Conservation (phyloP, 2,113 vertebrate species). For the Lota lota region DNA sequence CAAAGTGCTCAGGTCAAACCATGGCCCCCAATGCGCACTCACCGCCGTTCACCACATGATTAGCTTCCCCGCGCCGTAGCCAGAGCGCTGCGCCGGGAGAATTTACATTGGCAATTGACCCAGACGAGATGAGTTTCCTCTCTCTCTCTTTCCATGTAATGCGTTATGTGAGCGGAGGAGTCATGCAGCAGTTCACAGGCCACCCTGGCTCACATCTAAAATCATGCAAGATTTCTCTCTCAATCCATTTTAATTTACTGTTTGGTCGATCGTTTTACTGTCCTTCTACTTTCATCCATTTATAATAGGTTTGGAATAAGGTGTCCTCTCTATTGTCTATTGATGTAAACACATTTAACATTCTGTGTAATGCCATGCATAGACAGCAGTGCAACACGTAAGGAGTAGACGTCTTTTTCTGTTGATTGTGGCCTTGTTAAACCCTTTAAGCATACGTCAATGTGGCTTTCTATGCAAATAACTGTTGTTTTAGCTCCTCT, state of each 20-base stretch:
- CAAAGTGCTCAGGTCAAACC: slow-evolving; percentile 33
- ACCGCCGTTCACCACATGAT: slow-evolving; percentile 7
- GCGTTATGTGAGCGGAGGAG: background rate
- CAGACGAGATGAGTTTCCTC: background rate
- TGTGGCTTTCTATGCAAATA: background rate
- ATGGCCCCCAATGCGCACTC: slow-evolving; percentile 9
- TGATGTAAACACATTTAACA: too few species aligned
- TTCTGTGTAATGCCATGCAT: too few species aligned
- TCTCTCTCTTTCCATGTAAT: slow-evolving; percentile 11
- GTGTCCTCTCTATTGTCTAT: too few species aligned
- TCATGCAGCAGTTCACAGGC: slow-evolving; percentile 8
- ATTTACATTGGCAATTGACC: slow-evolving; percentile 24
- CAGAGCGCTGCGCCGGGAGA: background rate
- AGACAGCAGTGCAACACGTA: too few species aligned
- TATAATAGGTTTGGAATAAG: too few species aligned
- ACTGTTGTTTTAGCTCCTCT: slow-evolving; percentile 10
- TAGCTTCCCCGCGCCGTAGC: background rate
- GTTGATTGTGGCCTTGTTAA: too few species aligned
- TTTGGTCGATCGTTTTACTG: too few species aligned
- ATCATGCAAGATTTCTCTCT: background rate
- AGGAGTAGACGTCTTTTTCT: too few species aligned
- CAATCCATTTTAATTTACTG: background rate
- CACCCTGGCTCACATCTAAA: slow-evolving; percentile 2
- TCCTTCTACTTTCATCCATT: too few species aligned
- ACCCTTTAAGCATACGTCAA: too few species aligned